Base-by-base conservation (phyloP, 2,797 vertebrate genomes). In the Mionectes olivaceus region DNA sequence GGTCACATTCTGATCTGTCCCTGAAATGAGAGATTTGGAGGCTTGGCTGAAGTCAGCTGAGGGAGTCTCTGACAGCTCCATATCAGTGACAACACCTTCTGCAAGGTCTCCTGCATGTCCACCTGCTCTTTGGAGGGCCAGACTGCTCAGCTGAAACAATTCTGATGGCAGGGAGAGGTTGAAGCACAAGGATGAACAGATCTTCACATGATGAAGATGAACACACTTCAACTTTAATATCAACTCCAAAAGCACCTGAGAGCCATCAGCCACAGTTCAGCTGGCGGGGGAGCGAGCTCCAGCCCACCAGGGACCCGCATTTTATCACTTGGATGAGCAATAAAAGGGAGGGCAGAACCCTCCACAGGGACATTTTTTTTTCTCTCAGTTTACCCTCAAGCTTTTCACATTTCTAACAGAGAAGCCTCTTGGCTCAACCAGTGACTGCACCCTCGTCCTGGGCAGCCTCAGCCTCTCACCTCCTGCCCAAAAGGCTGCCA, bases 11-110 rank as follows among this genome's bases (percentile, higher is more conserved):
- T 12, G 53, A 64, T 46, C 49, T 5, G 2, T 7, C 44, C 46
- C 57, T 13, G 18, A 69, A 82, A 47, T 1, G 16, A 80, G 71
- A 47, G 33, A 22, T 35, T 2, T 46, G 52, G 49, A 79, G 25
- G 28, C 23, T 56, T n/a, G 53, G 5, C 30, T 41, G 27, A 56
- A 55, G 16, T 11, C 3, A 4, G 25, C 3, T 13, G 30, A 39
- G 46, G 53, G 44, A 33, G 47, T 5, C 37, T 80, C 4, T 70
- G 52, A 44, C n/a, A 52, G 52, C 32, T 74, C 60, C 39, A 11
- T 7, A 0, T 9, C 41, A 63, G 35, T 0, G 2, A 52, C 3
- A 60, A 15, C 61, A 27, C 8, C 19, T 30, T 18, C 11, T 19
- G 12, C 27, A n/a, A 63, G 30, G 35, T 43, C 44, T 87, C 59